Conservation (phyloP, 2,797 vertebrate genomes). For the Muscicapa striata region DNA sequence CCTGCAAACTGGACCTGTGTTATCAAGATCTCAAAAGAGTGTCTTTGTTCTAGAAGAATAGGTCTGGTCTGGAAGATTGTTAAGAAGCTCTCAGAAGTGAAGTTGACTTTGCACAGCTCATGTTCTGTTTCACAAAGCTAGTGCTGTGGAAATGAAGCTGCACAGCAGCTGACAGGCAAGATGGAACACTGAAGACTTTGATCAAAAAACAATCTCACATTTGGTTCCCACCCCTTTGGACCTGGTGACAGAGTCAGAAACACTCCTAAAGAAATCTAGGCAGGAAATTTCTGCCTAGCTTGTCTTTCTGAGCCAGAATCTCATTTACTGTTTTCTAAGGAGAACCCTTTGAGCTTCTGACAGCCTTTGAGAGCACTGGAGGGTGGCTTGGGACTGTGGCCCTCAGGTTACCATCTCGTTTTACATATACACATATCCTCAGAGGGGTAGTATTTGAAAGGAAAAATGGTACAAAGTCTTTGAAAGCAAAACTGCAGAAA, state of each 20-base stretch:
- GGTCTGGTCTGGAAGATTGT: background rate
- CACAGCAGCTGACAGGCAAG: background rate
- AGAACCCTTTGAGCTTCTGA: background rate
- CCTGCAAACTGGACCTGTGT: background rate
- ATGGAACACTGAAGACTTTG: background rate
- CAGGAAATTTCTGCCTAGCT: background rate
- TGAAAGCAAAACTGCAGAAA: slow-evolving; percentile 21
- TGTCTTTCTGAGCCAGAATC: background rate
- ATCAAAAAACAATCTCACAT: background rate
- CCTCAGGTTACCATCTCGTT: background rate
- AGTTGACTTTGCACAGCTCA: fast-evolving
- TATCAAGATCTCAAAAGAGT: background rate
- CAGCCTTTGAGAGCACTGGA: background rate
- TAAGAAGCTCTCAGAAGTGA: background rate
- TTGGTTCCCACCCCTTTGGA: background rate
- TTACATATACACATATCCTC: background rate
- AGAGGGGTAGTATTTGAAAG: background rate
- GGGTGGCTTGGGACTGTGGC: background rate
- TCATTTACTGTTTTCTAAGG: background rate
- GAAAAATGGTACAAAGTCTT: background rate
- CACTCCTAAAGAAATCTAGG: background rate
- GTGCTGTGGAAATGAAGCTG: background rate
- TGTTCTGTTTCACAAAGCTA: background rate
- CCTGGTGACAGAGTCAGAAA: background rate
- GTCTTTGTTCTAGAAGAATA: background rate